These are phyloP conservation scores for Cassiopea andromeda DNA, from an alignment of 30 jellyfish, hydroid and myxozoan species.

Conservation along the genomic window DNA sequence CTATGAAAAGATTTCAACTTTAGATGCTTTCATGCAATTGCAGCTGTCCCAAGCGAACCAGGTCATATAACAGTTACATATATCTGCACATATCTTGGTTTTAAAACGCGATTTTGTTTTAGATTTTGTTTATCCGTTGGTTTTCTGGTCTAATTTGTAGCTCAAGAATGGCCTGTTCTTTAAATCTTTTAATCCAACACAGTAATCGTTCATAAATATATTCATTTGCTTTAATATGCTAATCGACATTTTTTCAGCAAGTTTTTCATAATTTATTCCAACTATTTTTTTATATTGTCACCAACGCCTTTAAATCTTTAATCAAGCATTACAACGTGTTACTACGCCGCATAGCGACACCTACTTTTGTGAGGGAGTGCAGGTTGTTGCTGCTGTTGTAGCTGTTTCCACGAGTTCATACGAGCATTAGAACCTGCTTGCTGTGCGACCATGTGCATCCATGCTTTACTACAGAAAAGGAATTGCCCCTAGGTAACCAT, in stretches of 20 bases:
- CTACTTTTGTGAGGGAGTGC: neutral
- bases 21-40: constrained; percentile 32
- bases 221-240: constrained; percentile 44
- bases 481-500: too few relatives aligned
- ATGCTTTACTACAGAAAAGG: too few relatives aligned
- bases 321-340: neutral
- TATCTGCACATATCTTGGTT: constrained; percentile 35
- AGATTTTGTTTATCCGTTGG: constrained; percentile 60
- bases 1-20: constrained; percentile 46
- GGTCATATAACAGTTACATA: constrained; percentile 46
- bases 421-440: neutral
- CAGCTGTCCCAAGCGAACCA: constrained; percentile 55
- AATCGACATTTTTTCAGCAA: constrained; percentile 38
- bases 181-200: constrained; percentile 55
- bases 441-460: neutral
- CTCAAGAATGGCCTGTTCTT: constrained; percentile 35
- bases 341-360: neutral
- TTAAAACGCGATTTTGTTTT: constrained; percentile 50
- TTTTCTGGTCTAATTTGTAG: constrained; percentile 53
- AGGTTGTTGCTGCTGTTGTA: neutral
- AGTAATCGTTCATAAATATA: constrained; percentile 58
- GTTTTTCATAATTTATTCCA: constrained; percentile 31
- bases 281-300: neutral
- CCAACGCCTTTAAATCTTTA: neutral
- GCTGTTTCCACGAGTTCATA: neutral